Conservation (phyloP, 2,888 invertebrate species). For the Cheilosia scutellata region DNA sequence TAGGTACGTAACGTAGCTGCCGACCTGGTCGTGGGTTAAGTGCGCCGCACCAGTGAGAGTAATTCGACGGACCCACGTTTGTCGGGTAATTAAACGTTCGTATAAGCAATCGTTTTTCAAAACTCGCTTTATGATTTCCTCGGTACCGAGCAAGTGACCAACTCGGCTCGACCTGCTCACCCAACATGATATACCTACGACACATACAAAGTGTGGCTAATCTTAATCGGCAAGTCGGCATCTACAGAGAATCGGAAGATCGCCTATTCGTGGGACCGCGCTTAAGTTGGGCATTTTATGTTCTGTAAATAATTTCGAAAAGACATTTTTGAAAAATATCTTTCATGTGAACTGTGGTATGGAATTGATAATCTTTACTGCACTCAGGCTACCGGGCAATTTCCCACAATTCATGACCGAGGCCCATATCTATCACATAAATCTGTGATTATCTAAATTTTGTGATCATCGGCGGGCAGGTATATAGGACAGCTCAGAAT, state of each 20-base stretch:
- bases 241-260: conserved; percentile 59
- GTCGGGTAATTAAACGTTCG: conserved; percentile 70
- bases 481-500: conserved; percentile 4
- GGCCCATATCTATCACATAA: conserved; percentile 72
- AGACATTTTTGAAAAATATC: conserved; percentile 43
- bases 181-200: background rate
- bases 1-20: conserved; percentile 3
- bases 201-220: conserved; percentile 60
- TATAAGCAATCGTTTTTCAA: conserved; percentile 68
- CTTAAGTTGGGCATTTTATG: conserved; percentile 66
- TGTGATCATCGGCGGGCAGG: conserved; percentile 31
- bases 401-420: conserved; percentile 59
- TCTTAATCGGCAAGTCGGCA: conserved; percentile 68
- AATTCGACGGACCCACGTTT: conserved; percentile 39
- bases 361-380: conserved; percentile 49
- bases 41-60: conserved; percentile 23
- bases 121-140: conserved; percentile 54
- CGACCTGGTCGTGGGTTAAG: conserved; percentile 70
- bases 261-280: conserved; percentile 50
- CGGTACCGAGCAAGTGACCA: conserved; percentile 15
- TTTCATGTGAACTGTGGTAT: conserved; percentile 37
- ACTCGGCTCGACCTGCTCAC: background rate
- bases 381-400: conserved; percentile 66
- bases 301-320: conserved; percentile 69
- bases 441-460: conserved; percentile 71